Conservation (phyloP, 1,140 invertebrate genomes). For the Solen grandis region DNA sequence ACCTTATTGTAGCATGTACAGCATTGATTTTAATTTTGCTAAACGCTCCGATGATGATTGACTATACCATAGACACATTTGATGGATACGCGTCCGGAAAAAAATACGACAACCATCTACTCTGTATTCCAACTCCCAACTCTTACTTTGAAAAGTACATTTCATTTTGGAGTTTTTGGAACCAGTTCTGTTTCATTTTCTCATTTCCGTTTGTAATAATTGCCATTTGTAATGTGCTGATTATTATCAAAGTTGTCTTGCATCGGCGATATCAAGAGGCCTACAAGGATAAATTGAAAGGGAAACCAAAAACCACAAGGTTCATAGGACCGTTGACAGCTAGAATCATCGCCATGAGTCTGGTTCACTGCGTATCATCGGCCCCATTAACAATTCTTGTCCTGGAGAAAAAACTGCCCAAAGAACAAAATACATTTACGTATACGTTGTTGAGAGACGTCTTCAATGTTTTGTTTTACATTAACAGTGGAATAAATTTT, state of each 20-base stretch:
- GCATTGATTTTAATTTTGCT: neutral
- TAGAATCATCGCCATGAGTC: neutral
- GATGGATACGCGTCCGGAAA: neutral
- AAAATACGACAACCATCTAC: neutral
- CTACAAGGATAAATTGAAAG: neutral
- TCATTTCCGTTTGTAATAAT: neutral
- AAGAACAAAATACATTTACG: too few species aligned
- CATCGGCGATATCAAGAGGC: neutral
- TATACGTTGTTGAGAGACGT: neutral
- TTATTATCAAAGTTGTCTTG: neutral
- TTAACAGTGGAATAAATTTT: neutral
- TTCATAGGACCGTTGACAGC: neutral
- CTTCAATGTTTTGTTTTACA: neutral
- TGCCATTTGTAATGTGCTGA: neutral
- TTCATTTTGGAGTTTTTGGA: neutral
- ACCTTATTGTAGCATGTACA: neutral
- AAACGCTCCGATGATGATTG: neutral
- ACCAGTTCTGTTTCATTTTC: neutral
- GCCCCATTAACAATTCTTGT: neutral
- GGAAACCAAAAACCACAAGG: neutral
- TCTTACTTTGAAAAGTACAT: neutral
- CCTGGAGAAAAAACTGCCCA: neutral
- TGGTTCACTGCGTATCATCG: neutral
- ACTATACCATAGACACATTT: neutral
- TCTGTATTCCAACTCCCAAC: neutral